Conservation (phyloP, 2,888 invertebrate genomes). For the Ophonus ardosiacus region DNA sequence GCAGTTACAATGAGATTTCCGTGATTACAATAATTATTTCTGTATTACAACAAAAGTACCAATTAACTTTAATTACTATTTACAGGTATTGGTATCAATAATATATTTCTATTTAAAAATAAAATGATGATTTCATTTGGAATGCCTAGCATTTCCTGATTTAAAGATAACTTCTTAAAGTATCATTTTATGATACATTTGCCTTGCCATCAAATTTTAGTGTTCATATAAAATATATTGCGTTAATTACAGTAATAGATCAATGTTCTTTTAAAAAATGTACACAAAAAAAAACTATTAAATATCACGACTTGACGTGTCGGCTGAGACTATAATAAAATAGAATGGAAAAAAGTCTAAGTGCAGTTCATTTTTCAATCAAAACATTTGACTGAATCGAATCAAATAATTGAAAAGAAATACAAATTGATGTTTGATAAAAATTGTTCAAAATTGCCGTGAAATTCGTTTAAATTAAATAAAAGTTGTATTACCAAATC, state of each 20-base stretch:
- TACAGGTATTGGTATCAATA: neutral
- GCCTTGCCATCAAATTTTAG: no score
- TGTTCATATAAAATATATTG: neutral
- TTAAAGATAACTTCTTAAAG: neutral
- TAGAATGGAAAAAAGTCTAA: neutral
- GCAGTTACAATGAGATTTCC: neutral
- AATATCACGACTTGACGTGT: conserved; percentile 19
- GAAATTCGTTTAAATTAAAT: conserved; percentile 36
- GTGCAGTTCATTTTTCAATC: conserved; percentile 49
- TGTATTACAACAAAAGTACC: neutral
- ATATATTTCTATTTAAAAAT: neutral
- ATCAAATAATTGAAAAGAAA: conserved; percentile 45
- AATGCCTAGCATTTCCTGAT: neutral
- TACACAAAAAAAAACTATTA: conserved; percentile 36
- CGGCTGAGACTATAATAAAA: conserved; percentile 13
- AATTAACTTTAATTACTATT: neutral
- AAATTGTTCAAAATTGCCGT: conserved; percentile 23
- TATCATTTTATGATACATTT: no score
- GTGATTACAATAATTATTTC: neutral
- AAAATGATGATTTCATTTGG: neutral
- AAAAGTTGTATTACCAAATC: conserved; percentile 18
- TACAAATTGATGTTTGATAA: conserved; percentile 44
- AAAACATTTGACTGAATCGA: conserved; percentile 50
- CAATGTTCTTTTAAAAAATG: conserved; percentile 8
- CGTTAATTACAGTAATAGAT: conserved; percentile 20